Evolutionary conservation across 2,113 vertebrate species (phyloP), one percentile per base, ranked within the genome.

Genomic region (Carassius auratus): DNA sequence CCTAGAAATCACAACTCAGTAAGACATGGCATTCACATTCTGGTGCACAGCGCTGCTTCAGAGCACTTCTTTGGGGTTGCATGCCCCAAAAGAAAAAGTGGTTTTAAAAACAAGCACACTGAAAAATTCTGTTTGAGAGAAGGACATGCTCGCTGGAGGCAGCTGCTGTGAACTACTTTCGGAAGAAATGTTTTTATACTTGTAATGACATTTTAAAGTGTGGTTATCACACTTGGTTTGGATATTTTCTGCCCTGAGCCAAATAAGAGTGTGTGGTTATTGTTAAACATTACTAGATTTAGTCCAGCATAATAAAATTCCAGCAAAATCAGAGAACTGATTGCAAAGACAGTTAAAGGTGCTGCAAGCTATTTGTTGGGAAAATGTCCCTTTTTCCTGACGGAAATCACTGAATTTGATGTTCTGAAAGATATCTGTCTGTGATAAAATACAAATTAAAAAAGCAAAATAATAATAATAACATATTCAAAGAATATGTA

Each of bases 1-100:
- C 86, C 98, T 99, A 92, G 59, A 94, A 95, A 48, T 21, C 5
- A 7, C 10, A 19, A 14, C 57, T n/a, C 4, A 52, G 62, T 62
- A 12, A 77, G 3, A 79, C 14, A 9, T 30, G 23, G 42, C 2
- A 2, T 76, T 76, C 50, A 77, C 76, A 36, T 30, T 78, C 30
- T 59, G 36, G 12, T 73, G 69, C 19, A 66, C 64, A 66, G 26
- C 14, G 30, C 64, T 15, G 64, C 64, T 66, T 66, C 26, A 33
- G 26, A 66, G 26, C 26, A 68, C 6, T 68, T 33, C 26, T 66
- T 15, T 26, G 26, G 64, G 26, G 26, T 76, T 19, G 17, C 75
- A 57, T 52, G 74, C 4, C 26, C 26, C 26, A 26, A 8, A 17
- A 57, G 2, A 55, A 1, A 26, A 26, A 57, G 50, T 30, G 21